Evolutionary conservation across 2,888 invertebrate genomes (phyloP).

Genomic region (Luffia ferchaultella): DNA sequence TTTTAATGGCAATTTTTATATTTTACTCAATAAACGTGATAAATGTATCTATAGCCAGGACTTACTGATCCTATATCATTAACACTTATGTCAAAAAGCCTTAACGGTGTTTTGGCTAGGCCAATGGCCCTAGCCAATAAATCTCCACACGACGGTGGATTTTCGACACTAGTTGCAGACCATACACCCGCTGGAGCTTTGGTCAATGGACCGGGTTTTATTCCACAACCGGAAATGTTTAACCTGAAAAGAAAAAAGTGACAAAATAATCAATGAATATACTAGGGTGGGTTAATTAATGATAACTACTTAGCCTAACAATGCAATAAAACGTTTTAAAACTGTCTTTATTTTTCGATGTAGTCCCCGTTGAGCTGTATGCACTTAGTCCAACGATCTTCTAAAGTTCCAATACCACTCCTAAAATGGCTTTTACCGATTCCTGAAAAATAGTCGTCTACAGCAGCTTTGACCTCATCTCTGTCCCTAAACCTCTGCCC

Average conservation of each 20-base stretch:
- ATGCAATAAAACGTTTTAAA: no score
- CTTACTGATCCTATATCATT: slow-evolving; percentile 55
- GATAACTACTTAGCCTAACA: no score
- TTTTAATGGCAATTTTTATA: neutral
- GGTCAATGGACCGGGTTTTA: slow-evolving; percentile 38
- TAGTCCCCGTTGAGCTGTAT: no score
- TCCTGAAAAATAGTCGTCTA: no score
- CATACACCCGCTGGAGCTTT: slow-evolving; percentile 57
- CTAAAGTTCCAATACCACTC: no score
- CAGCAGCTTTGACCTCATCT: no score
- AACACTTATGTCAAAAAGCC: slow-evolving; percentile 53
- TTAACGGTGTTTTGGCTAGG: slow-evolving; percentile 50
- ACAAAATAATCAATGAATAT: no score
- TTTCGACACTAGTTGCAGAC: slow-evolving; percentile 52
- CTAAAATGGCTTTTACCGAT: no score
- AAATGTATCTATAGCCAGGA: slow-evolving; percentile 7
- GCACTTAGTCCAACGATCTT: no score
- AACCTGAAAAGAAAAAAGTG: slow-evolving; percentile 28
- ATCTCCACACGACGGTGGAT: slow-evolving; percentile 55
- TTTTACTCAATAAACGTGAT: neutral
- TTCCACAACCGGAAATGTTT: slow-evolving; percentile 58
- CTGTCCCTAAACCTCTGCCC: no score
- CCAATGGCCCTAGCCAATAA: slow-evolving; percentile 56
- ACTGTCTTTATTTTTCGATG: no score
- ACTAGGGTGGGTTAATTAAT: no score